Evolutionary conservation across 2,797 vertebrate species (phyloP), one percentile per base, ranked within the genome.

Genomic region (Odontamblyopus lacepedii): DNA sequence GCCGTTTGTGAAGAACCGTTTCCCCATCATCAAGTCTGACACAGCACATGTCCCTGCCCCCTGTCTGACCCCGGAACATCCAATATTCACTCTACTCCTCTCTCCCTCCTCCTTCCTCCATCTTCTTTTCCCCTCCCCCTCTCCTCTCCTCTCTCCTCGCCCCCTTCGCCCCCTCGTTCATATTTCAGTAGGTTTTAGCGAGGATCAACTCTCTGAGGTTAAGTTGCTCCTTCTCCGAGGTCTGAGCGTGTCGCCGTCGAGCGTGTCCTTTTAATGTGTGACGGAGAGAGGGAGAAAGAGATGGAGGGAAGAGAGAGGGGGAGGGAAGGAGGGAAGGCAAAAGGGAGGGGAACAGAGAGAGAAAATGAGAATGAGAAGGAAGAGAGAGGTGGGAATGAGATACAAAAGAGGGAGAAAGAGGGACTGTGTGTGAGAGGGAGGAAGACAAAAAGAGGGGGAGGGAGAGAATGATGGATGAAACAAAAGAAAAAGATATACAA

Each of bases 111-210:
- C 79, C 77, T 80, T 83, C 65, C 81, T 77, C 80, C 35, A 78
- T 85, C 67, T 72, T 59, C 35, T 48, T 48, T 48, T 66, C 50
- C 63, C 62, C 78, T 85, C 67, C 70, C 62, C 23, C 57, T 23
- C 44, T 78, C 79, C 75, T 69, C 57, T 56, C n/a, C 26, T 23
- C 9, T 76, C 77, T 71, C 30, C 50, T 62, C 72, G 77, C 69
- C 72, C 72, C 73, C 76, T 48, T 73, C 73, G 30, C 71, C 68
- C 76, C 41, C 53, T 87, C 88, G 74, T 92, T 87, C 88, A 90
- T 90, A 87, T 90, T 91, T 92, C 70, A 90, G 86, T 84, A 89
- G 86, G 82, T 87, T 89, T 90, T 88, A 89, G 86, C 86, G 82
- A 78, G 78, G 86, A 91, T 91, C 78, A 86, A 89, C 80, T 89